These are phyloP conservation scores for Microtus oregoni DNA, from an alignment of 2,113 vertebrate species.

Conservation along the genomic window DNA sequence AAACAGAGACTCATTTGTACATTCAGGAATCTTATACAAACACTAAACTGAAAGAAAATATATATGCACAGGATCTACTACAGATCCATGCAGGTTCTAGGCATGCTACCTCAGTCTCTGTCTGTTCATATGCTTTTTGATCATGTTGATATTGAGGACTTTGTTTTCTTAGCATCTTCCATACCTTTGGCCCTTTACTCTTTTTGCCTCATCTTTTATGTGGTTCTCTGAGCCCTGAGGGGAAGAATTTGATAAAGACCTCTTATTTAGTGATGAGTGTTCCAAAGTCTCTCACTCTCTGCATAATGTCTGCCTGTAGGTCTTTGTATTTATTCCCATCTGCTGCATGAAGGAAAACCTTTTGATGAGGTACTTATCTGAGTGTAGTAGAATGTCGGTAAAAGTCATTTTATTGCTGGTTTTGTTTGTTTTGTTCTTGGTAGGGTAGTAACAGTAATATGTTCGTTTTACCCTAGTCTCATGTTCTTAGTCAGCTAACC, in stretches of 20 bases:
- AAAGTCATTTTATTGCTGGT: background rate
- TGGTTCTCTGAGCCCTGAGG: background rate
- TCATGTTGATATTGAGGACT: background rate
- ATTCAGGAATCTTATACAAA: background rate
- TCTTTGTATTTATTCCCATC: background rate
- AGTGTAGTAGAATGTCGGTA: background rate
- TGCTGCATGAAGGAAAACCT: background rate
- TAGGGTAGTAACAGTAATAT: background rate
- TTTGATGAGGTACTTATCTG: background rate
- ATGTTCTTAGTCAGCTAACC: background rate
- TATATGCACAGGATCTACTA: background rate
- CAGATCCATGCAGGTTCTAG: background rate
- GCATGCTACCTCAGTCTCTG: background rate
- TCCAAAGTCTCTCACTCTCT: background rate
- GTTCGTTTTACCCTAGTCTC: background rate
- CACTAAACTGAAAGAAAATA: background rate
- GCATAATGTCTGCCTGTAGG: background rate
- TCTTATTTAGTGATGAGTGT: background rate
- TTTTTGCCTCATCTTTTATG: background rate
- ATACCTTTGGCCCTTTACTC: background rate
- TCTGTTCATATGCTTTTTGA: background rate
- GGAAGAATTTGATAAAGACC: background rate
- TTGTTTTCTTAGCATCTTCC: background rate
- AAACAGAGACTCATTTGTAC: background rate
- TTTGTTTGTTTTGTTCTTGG: background rate